Base-by-base conservation (phyloP, 2,888 invertebrate species). In the Lamproptera curius region DNA sequence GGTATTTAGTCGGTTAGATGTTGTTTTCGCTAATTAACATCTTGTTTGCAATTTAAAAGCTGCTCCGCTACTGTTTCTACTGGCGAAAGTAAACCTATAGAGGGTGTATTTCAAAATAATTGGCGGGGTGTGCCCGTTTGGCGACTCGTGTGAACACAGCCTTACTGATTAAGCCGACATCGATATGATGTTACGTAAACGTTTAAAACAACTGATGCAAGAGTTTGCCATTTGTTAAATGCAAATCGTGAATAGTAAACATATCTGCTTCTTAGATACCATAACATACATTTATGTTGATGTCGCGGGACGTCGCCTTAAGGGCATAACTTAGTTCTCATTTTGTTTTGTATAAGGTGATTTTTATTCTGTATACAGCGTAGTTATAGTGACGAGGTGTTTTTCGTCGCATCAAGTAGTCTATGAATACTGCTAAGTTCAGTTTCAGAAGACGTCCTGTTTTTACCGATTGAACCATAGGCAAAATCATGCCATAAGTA, bases 21-120 rank as follows among this genome's bases (percentile, higher is more conserved):
- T 70, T 76, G 77, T 81, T 81, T 76, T 82, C 78, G 71, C 85
- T 86, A 86, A 85, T 85, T 85, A 85, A 80, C 84, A 85, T 81
- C 81, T 85, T 73, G 83, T 84, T 85, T 82, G 82, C 83, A 85
- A 84, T 83, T 83, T 83, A 79, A 83, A 85, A 77, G 68, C 70
- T 65, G 62, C 58, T 66, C 59, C 63, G 62, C 61, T 63, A 60
- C 63, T 59, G 62, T 59, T 60, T 65, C 66, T 65, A 63, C 60
- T 63, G 66, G 79, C 67, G 81, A 84, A 82, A 82, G 82, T 74
- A 65, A 68, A 53, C 63, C 68, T 68, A 67, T 61, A 58, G 62
- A 70, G 73, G 74, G 73, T 73, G 74, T 77, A 69, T 61, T 65
- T 68, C 63, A 64, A 60, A 66, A 67, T 79, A 82, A 81, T 83